These are phyloP conservation scores for Orthosia gothica DNA, from an alignment of 2,888 invertebrate genomes.

Conservation along the genomic window DNA sequence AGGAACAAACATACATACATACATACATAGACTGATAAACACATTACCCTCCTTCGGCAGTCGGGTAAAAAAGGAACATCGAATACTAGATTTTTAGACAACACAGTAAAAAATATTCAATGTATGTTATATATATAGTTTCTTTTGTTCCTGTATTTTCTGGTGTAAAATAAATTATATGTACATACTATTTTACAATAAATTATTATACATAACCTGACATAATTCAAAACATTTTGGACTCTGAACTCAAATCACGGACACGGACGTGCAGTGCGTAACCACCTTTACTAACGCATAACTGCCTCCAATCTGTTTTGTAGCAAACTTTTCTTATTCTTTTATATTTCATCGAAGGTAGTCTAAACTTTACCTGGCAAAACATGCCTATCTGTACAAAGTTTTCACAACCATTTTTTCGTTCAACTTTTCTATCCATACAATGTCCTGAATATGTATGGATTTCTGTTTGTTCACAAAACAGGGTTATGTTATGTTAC, in stretches of 20 bases:
- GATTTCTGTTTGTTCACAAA: conserved; percentile 41
- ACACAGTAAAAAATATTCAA: neutral
- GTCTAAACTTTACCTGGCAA: conserved; percentile 43
- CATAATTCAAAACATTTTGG: too few species aligned
- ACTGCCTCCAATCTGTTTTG: conserved; percentile 15
- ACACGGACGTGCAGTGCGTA: neutral
- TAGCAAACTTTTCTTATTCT: conserved; percentile 30
- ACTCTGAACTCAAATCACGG: too few species aligned
- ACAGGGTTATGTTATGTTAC: conserved; percentile 20
- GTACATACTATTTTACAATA: too few species aligned
- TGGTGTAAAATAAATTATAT: too few species aligned
- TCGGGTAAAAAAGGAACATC: neutral
- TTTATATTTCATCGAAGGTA: conserved; percentile 20
- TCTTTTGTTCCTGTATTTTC: too few species aligned
- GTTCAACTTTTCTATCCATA: conserved; percentile 33
- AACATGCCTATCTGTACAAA: conserved; percentile 35
- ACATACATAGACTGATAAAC: too few species aligned
- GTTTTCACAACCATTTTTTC: conserved; percentile 42
- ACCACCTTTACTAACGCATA: neutral
- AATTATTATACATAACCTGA: too few species aligned
- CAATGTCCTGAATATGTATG: conserved; percentile 60
- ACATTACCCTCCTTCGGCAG: too few species aligned
- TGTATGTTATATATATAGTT: too few species aligned
- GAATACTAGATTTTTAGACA: neutral
- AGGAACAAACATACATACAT: too few species aligned